These are phyloP conservation scores for Epizoanthus rinbou DNA, from an alignment of 92 coral and sea anemone species.

Conservation along the genomic window DNA sequence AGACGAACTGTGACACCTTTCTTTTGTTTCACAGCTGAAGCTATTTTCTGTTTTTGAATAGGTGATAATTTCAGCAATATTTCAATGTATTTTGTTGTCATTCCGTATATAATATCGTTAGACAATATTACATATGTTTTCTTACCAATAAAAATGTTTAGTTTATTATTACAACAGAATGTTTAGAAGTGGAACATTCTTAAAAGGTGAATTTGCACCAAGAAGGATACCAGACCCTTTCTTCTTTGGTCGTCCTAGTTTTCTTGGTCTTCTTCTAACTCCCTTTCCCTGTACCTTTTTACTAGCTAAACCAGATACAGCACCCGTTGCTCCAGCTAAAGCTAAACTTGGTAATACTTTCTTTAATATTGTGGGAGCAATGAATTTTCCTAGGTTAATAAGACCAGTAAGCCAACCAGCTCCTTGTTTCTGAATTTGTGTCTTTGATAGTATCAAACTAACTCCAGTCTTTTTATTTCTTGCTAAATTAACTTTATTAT, in stretches of 20 bases:
- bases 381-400: not conserved
- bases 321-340: not conserved
- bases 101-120: too few relatives aligned
- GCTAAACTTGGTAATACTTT: not conserved
- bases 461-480: too few relatives aligned
- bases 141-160: too few relatives aligned
- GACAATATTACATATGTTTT: too few relatives aligned
- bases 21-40: not conserved
- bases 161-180: too few relatives aligned
- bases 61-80: not conserved
- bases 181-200: not conserved
- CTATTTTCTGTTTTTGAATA: not conserved
- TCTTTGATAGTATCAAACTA: too few relatives aligned
- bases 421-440: not conserved
- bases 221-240: not conserved
- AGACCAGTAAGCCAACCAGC: not conserved
- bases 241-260: too few relatives aligned
- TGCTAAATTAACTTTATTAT: too few relatives aligned
- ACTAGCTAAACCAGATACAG: not conserved
- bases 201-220: not conserved
- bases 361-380: not conserved
- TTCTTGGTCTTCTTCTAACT: not conserved
- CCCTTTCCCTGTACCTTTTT: conserved; percentile 5
- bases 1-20: not conserved
- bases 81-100: not conserved